Conservation (phyloP, 30 jellyfish, hydroid and myxozoan species). For the Turritopsis rubra region DNA sequence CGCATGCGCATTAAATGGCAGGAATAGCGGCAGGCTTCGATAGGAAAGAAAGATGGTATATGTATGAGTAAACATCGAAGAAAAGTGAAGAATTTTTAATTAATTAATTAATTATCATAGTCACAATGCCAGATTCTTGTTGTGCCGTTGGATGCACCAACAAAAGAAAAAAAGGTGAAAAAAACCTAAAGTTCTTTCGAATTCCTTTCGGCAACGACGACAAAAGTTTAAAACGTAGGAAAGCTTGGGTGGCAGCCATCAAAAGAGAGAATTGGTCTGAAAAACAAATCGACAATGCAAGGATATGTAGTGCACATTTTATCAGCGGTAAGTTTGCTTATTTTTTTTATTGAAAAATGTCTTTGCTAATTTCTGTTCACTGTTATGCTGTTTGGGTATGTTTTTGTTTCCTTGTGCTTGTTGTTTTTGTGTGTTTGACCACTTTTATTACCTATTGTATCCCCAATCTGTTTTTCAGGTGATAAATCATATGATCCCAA, state of each 20-base stretch:
- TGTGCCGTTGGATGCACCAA: background rate
- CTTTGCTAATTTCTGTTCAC: background rate
- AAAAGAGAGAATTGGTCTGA: background rate
- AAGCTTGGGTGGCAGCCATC: background rate
- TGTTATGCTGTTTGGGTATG: background rate
- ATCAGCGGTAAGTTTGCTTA: background rate
- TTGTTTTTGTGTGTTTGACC: too few species aligned
- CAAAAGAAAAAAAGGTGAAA: background rate
- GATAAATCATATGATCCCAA: background rate
- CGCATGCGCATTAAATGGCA: background rate
- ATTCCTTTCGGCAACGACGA: background rate
- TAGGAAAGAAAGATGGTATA: background rate
- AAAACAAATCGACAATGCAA: background rate
- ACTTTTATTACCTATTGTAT: background rate
- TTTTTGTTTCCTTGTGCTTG: background rate
- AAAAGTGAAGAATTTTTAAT: background rate
- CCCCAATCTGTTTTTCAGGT: background rate
- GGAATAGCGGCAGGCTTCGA: background rate
- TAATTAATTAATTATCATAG: background rate
- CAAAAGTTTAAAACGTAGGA: background rate
- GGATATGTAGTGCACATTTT: background rate
- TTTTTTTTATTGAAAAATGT: background rate
- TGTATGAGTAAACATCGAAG: background rate
- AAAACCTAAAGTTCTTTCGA: background rate
- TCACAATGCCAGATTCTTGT: background rate